These are phyloP conservation scores for Xiphorhynchus elegans DNA, from an alignment of 2,113 vertebrate species.

Conservation along the genomic window DNA sequence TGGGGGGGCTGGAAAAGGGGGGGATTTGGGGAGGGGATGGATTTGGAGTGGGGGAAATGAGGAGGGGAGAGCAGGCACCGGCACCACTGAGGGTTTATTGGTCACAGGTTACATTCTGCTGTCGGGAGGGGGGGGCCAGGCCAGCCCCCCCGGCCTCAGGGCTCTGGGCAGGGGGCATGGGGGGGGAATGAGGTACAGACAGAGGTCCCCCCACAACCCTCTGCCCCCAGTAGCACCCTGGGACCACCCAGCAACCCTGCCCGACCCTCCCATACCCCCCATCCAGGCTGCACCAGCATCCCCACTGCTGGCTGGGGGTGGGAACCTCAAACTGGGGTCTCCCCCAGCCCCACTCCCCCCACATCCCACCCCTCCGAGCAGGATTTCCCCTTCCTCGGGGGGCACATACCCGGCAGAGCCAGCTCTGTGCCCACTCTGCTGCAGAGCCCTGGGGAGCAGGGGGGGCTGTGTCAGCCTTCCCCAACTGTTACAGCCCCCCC, in stretches of 20 bases:
- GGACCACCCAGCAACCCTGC: background rate
- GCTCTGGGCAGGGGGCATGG: background rate
- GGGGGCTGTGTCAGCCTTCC: background rate
- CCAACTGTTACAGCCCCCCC: background rate
- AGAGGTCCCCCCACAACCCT: background rate
- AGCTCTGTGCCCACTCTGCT: background rate
- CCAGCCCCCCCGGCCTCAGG: background rate
- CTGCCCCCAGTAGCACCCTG: background rate
- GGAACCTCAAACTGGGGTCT: background rate
- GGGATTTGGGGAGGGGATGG: background rate
- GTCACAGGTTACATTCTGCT: background rate
- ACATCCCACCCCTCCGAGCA: background rate
- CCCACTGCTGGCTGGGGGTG: background rate
- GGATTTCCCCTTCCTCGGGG: background rate
- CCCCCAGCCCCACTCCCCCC: background rate
- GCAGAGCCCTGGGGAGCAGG: background rate
- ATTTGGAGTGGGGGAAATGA: background rate
- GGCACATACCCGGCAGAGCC: accelerated
- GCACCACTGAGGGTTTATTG: background rate
- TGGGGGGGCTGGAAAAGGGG: background rate
- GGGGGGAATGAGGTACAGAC: background rate
- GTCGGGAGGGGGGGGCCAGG: background rate
- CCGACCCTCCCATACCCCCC: no score
- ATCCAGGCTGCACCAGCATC: background rate
- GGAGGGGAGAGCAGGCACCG: background rate